A percentile compares a stretch with the other conserved stretches of the same genome.
These are phyloP conservation scores for Drosophila kambysellisi DNA, from an alignment of 2,888 invertebrate genomes.

Conservation along the genomic window DNA sequence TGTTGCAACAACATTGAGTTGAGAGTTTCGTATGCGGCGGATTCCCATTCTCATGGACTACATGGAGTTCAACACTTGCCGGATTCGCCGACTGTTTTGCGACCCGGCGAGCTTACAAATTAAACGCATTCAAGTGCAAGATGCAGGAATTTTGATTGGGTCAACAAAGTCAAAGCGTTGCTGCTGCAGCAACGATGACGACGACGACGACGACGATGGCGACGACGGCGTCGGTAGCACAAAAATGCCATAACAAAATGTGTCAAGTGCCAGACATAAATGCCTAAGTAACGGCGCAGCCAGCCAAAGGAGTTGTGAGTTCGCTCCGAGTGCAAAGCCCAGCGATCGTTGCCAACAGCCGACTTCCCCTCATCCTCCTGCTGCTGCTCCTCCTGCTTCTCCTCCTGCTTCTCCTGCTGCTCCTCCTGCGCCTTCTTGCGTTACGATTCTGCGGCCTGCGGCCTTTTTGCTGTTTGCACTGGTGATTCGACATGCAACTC, in stretches of 20 bases:
- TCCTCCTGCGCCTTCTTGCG: background rate
- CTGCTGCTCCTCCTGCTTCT: background rate
- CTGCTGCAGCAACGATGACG: conserved; percentile 14
- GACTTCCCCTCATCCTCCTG: background rate
- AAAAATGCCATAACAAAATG: conserved; percentile 82
- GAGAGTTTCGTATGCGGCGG: background rate
- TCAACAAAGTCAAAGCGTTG: conserved; percentile 66
- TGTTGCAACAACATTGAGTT: background rate
- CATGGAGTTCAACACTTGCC: conserved; percentile 32
- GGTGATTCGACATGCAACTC: conserved; percentile 68
- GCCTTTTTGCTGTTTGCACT: conserved; percentile 63
- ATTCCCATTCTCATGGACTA: conserved; percentile 23
- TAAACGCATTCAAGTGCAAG: conserved; percentile 81
- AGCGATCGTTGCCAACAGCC: conserved; percentile 1
- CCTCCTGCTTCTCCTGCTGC: background rate
- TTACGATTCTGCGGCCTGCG: conserved; percentile 31
- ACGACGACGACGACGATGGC: too few relatives aligned
- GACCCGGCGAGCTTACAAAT: conserved; percentile 68
- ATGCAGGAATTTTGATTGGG: conserved; percentile 77
- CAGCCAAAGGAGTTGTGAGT: conserved; percentile 29
- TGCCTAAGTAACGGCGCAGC: conserved; percentile 72
- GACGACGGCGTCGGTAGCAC: conserved; percentile 65
- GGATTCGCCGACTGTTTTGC: conserved; percentile 10
- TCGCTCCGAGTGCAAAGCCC: background rate
- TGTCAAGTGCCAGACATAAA: conserved; percentile 82